A percentile compares a stretch with the other conserved stretches of the same genome.
These are phyloP conservation scores for Acleris holmiana DNA, from an alignment of 2,888 invertebrate genomes.

Conservation along the genomic window DNA sequence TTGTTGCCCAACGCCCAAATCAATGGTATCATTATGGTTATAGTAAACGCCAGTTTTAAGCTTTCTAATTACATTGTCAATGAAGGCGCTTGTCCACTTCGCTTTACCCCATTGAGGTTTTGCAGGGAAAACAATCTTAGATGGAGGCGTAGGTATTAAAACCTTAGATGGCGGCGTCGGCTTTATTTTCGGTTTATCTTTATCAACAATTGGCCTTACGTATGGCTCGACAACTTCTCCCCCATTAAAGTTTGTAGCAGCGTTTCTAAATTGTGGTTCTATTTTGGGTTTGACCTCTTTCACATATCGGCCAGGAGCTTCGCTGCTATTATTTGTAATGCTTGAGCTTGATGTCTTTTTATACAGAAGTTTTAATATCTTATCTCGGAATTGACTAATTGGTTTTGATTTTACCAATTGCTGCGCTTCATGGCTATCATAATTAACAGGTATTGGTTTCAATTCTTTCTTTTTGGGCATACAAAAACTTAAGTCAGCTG, in stretches of 20 bases:
- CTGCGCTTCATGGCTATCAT: slow-evolving; percentile 41
- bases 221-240: neutral
- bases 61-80: slow-evolving; percentile 72
- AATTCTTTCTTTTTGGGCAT: slow-evolving; percentile 7
- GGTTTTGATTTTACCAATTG: slow-evolving; percentile 47
- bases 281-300: slow-evolving; percentile 16
- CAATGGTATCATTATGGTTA: slow-evolving; percentile 47
- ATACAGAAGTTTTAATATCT: slow-evolving; percentile 62
- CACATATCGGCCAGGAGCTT: slow-evolving; percentile 5
- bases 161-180: slow-evolving; percentile 1
- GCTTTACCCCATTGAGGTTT: slow-evolving; percentile 57
- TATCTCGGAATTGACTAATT: slow-evolving; percentile 59
- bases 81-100: slow-evolving; percentile 68
- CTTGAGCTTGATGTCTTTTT: slow-evolving; percentile 52
- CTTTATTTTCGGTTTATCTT: neutral
- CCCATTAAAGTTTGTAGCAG: neutral
- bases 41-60: slow-evolving; percentile 69
- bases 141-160: no score
- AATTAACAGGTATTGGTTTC: slow-evolving; percentile 4
- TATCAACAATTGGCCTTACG: neutral
- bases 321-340: slow-evolving; percentile 17
- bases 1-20: neutral
- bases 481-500: neutral
- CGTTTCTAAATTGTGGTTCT: neutral
- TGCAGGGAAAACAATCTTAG: neutral